Evolutionary conservation across 2,113 vertebrate genomes (phyloP), one percentile per base, ranked within the genome.

Genomic region (Alouatta palliata): DNA sequence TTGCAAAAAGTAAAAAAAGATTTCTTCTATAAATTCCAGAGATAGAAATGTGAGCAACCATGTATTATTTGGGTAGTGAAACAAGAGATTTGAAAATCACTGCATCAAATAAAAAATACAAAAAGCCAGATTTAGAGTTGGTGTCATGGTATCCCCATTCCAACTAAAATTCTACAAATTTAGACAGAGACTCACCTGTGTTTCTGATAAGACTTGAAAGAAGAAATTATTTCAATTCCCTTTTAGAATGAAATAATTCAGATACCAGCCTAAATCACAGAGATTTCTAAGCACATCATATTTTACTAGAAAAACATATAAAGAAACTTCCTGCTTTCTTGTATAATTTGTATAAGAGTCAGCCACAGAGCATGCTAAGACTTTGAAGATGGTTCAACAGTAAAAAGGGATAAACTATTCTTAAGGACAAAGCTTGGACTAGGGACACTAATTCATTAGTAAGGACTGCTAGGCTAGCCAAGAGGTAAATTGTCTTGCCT

Each of bases 241-340:
- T 87, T 92, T 97, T 85, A 95, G 45, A 96, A 95, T 17, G 58
- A 95, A 95, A 66, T 96, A 61, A 96, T 89, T 37, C 45, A 86
- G 49, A 94, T 73, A 19, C 58, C 17, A 95, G 91, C 32, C 85
- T 88, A 54, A 68, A 43, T 95, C 43, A 81, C n/a, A 52, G 47
- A 97, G 9, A 84, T 71, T 52, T 91, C 32, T 95, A 96, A 87
- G 90, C 43, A 13, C 8, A n/a, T 54, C 73, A 83, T 8, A 23
- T 97, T 85, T 96, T 81, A 83, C 75, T 73, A 87, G 30, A 85
- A 68, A 92, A 86, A 96, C 14, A 2, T 47, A 58, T 58, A 85
- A 96, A 10, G 3, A 96, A 79, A 96, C n/a, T 80, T 96, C 75
- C 25, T 56, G 13, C 14, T 3, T 88, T 87, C 49, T 66, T 90